Evolutionary conservation across 2,888 invertebrate species (phyloP).

Genomic region (Ormyrus nitidulus): DNA sequence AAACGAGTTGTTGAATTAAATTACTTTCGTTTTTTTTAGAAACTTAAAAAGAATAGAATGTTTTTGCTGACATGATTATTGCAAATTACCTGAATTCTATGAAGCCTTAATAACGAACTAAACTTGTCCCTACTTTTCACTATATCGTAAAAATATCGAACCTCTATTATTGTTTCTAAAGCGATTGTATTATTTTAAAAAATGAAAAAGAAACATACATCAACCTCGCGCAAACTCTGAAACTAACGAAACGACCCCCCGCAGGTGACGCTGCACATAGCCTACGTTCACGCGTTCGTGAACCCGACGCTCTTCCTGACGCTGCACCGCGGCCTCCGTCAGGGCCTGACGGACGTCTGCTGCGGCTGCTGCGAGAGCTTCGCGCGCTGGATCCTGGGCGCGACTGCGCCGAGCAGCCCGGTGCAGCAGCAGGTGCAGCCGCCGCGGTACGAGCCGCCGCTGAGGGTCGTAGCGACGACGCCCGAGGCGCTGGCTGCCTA

Average conservation of each 20-base stretch:
- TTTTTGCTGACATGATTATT: no score
- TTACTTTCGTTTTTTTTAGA: no score
- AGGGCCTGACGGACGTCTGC: constrained; percentile 84
- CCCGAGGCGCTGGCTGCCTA: constrained; percentile 62
- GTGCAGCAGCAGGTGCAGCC: constrained; percentile 61
- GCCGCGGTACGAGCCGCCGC: constrained; percentile 69
- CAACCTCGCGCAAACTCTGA: no score
- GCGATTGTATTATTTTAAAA: no score
- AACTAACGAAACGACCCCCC: neutral
- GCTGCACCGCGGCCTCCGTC: constrained; percentile 85
- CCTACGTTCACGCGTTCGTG: constrained; percentile 90
- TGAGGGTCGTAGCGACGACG: constrained; percentile 60
- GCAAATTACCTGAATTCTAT: no score
- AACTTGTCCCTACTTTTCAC: no score
- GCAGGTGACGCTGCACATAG: constrained; percentile 90
- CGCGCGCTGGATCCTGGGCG: constrained; percentile 79
- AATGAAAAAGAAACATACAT: no score
- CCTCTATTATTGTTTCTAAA: no score
- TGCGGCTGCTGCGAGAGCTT: constrained; percentile 85
- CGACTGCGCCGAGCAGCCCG: constrained; percentile 60
- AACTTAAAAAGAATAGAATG: no score
- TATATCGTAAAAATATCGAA: no score
- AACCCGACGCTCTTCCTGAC: constrained; percentile 89
- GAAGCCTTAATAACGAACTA: no score
- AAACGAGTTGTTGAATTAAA: no score